A percentile compares a stretch with the other conserved stretches of the same genome.
These are phyloP conservation scores for Microcebus jonahi DNA, from an alignment of 2,113 vertebrate species.

Conservation along the genomic window DNA sequence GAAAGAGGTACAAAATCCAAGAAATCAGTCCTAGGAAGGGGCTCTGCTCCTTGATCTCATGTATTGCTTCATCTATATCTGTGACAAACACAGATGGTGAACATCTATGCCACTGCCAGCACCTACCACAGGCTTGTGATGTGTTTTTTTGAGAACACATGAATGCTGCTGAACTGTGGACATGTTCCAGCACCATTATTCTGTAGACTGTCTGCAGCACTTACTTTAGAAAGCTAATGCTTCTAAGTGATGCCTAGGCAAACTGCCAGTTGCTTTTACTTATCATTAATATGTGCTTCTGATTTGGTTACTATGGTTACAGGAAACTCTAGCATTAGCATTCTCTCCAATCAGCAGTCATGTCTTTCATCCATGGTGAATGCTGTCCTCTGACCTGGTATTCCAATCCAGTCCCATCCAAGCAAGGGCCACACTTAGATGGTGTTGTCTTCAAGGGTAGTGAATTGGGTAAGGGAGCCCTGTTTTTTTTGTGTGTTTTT, in stretches of 20 bases:
- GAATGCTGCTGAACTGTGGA: background rate
- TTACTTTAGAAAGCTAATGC: slow-evolving; percentile 62
- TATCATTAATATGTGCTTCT: slow-evolving; percentile 56
- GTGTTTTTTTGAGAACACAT: background rate
- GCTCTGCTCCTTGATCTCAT: background rate
- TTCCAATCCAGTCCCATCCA: background rate
- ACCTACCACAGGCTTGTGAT: background rate
- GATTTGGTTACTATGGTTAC: slow-evolving; percentile 74
- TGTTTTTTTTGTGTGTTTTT: background rate
- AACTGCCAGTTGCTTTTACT: slow-evolving; percentile 66
- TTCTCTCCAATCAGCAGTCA: slow-evolving; percentile 10
- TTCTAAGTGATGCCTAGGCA: slow-evolving; percentile 66
- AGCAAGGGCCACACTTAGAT: background rate
- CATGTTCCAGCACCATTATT: background rate
- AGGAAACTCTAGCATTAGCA: slow-evolving; percentile 5
- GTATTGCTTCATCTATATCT: background rate
- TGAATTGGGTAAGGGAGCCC: background rate
- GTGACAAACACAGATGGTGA: background rate
- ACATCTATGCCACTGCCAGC: background rate
- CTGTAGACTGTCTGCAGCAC: background rate
- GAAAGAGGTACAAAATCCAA: background rate
- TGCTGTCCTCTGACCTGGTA: background rate
- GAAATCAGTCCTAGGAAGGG: background rate
- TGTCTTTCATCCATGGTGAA: background rate
- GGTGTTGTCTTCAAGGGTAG: background rate